Conservation (phyloP, 2,797 vertebrate genomes). For the Sandelia bainsii region DNA sequence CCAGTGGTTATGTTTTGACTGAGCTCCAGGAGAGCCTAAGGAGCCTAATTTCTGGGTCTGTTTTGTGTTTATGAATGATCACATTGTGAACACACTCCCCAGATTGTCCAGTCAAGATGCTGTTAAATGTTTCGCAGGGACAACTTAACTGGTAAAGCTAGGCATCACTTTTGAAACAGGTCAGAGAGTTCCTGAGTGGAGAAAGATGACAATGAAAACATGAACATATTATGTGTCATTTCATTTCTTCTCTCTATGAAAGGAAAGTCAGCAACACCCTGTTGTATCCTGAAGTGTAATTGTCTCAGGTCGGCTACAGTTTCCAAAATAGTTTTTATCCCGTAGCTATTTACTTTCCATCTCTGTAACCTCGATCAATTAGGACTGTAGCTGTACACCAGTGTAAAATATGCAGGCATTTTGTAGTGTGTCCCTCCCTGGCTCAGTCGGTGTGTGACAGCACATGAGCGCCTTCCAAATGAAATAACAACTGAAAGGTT, state of each 20-base stretch:
- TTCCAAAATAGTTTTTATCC: conserved; percentile 47
- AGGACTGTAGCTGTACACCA: neutral
- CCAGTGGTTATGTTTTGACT: neutral
- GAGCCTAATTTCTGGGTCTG: neutral
- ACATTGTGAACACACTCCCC: neutral
- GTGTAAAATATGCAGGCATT: conserved; percentile 18
- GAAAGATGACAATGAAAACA: conserved; percentile 9
- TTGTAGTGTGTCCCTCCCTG: conserved; percentile 15
- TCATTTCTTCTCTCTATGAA: conserved; percentile 39
- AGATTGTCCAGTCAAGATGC: neutral
- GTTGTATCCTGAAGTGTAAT: conserved; percentile 24
- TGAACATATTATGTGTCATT: conserved; percentile 24
- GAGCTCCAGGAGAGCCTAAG: neutral
- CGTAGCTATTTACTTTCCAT: conserved; percentile 36
- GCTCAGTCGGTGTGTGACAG: conserved; percentile 32
- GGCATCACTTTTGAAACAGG: conserved; percentile 10
- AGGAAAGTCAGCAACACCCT: conserved; percentile 38
- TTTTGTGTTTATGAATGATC: conserved; percentile 1
- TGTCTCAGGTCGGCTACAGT: conserved; percentile 19
- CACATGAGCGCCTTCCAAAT: conserved; percentile 4
- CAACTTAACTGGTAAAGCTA: neutral
- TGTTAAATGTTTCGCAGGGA: neutral
- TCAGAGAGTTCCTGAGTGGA: conserved; percentile 3
- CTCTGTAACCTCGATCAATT: conserved; percentile 6
- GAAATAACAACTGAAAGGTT: conserved; percentile 46